Percentiles rank a stretch among this genome's conserved stretches.
phyloP scores from a whole-genome alignment of 2,888 invertebrate species.

The Synergus japonicus region DNA sequence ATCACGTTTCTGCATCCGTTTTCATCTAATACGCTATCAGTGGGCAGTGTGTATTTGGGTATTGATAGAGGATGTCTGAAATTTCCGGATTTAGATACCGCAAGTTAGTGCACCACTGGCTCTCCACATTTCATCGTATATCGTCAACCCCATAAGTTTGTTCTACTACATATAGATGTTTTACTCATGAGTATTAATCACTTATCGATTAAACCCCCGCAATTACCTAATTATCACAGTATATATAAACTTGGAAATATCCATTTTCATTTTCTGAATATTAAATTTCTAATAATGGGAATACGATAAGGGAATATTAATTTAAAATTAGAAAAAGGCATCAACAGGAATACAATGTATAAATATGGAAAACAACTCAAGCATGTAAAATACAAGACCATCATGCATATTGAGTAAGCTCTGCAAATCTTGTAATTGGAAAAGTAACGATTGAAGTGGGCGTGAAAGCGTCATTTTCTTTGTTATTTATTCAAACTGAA shows the following conservation, averaged over 20 bases:
- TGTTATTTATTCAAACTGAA: not conserved
- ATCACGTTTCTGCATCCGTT: not conserved
- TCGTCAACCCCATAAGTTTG: slow-evolving; percentile 24
- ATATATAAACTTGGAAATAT: not conserved
- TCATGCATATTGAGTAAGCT: not conserved
- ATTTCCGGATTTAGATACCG: slow-evolving; percentile 40
- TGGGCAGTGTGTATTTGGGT: slow-evolving; percentile 7
- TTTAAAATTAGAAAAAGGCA: not conserved
- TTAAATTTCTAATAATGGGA: not conserved
- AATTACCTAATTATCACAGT: not conserved
- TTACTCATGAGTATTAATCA: not conserved
- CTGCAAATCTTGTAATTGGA: not conserved
- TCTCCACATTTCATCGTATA: not conserved
- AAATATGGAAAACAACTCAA: not conserved
- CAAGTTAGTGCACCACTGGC: slow-evolving; percentile 11
- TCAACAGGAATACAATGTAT: not conserved
- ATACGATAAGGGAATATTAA: not conserved
- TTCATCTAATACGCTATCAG: slow-evolving; percentile 8
- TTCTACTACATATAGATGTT: not conserved
- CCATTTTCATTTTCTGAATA: not conserved
- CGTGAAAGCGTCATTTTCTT: not conserved
- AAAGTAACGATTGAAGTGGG: not conserved
- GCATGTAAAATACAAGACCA: not conserved
- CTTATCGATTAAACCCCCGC: not conserved
- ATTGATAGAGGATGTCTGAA: slow-evolving; percentile 36